Percentiles rank a stretch among this genome's conserved stretches.
These are phyloP conservation scores for Agonopterix arenella DNA, from an alignment of 2,888 invertebrate species.

Conservation along the genomic window DNA sequence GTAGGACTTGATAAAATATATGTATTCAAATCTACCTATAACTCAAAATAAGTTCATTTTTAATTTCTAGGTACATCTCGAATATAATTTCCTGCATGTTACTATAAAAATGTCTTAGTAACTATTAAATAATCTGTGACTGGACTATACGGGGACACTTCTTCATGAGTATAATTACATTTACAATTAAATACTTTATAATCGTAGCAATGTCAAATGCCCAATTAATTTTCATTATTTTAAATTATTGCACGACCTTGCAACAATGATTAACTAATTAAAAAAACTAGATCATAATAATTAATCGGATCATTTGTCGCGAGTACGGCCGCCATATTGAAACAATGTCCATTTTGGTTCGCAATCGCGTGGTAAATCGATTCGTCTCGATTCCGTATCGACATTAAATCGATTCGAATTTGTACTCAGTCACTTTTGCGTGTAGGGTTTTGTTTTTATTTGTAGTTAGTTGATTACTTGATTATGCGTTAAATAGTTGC, in stretches of 20 bases:
- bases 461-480: conserved; percentile 14
- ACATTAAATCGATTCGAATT: conserved; percentile 48
- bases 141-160: too few species aligned
- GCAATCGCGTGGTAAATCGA: conserved; percentile 57
- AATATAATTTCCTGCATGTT: too few species aligned
- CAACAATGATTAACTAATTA: conserved; percentile 36
- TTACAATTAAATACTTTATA: too few species aligned
- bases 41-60: too few species aligned
- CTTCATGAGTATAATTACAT: too few species aligned
- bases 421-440: conserved; percentile 43
- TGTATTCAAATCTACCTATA: too few species aligned
- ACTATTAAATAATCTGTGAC: too few species aligned
- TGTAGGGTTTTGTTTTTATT: conserved; percentile 44
- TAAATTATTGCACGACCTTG: conserved; percentile 21
- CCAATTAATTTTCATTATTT: too few species aligned
- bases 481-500: conserved; percentile 28
- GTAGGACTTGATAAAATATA: too few species aligned
- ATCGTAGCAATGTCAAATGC: too few species aligned
- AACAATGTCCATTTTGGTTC: conserved; percentile 44
- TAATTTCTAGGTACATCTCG: too few species aligned
- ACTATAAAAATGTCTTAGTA: too few species aligned
- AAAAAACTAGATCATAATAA: conserved; percentile 51
- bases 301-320: conserved; percentile 48
- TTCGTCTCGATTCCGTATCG: conserved; percentile 49
- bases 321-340: conserved; percentile 42